Base-by-base conservation (phyloP, 1,140 invertebrate species). In the Penaeus vannamei region DNA sequence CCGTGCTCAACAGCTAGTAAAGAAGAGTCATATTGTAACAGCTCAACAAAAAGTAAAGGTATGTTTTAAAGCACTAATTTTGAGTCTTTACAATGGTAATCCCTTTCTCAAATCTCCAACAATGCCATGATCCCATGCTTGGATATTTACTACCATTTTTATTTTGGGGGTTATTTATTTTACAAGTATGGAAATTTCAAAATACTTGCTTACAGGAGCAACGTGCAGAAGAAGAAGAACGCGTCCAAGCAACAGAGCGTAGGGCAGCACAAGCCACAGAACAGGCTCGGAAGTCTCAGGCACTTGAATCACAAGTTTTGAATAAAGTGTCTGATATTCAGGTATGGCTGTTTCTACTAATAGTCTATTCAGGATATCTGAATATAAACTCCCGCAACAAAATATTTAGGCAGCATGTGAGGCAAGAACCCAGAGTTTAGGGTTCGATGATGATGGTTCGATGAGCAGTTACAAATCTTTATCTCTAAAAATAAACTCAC, bases 31-130 rank as follows among this genome's bases (percentile, higher is more conserved):
- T 29, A 91, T 91, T 42, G 90, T 91, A n/a, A 91, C 90, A 22
- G 90, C 90, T 20, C 90, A 91, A 32, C 90, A 90, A 61, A 91
- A 90, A 80, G 87, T 89, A 2, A 91, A 91, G 90, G 90, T 91
- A 32, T 60, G 81, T 85, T 14, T 62, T 89, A 17, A 36, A 69
- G 46, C 69, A 46, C 46, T 22, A 61, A 17, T 85, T 23, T 62
- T 23, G 19, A 61, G 26, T 84, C 3, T 42, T 36, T 36, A 64
- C 29, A 26, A 64, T 64, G 32, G 36, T 42, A 42, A 42, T 42
- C 36, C 36, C 36, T 2, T 36, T 36, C 36, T 36, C 36, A 42
- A 42, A 42, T 7, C 36, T 42, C 1, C 36, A 42, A 42, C 36
- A 42, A 4, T 42, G 4, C 36, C 36, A 42, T 42, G 8, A 42